Evolutionary conservation across 2,888 invertebrate species (phyloP).

Genomic region (Pilophorus perplexus): DNA sequence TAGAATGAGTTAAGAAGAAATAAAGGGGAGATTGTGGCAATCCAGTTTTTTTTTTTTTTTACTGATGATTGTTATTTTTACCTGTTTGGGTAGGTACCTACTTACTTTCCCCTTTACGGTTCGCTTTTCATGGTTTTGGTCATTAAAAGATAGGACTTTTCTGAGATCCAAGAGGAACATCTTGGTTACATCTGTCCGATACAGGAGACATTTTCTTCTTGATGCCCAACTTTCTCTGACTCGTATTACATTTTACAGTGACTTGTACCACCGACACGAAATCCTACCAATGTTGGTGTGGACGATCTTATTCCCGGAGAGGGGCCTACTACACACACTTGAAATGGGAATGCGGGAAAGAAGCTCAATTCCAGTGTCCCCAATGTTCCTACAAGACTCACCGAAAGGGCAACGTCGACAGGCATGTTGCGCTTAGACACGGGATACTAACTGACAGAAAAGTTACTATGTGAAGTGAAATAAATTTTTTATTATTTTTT

Average conservation of each 20-base stretch:
- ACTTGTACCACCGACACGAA: too few species aligned
- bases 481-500: too few species aligned
- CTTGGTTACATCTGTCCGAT: too few species aligned
- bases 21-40: neutral
- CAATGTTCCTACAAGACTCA: conserved; percentile 46
- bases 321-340: conserved; percentile 28
- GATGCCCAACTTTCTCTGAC: too few species aligned
- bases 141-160: too few species aligned
- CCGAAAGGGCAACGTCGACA: conserved; percentile 44
- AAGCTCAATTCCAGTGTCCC: conserved; percentile 45
- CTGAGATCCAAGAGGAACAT: too few species aligned
- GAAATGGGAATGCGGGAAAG: conserved; percentile 48
- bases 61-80: neutral
- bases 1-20: neutral
- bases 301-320: neutral
- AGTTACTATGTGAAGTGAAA: too few species aligned
- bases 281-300: neutral
- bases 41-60: neutral
- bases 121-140: too few species aligned
- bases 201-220: too few species aligned
- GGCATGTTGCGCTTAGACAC: conserved; percentile 32
- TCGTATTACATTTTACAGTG: too few species aligned
- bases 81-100: neutral
- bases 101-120: neutral
- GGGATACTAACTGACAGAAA: too few species aligned